Conservation (phyloP, 2,113 vertebrate genomes). For the Patagioenas fasciata region DNA sequence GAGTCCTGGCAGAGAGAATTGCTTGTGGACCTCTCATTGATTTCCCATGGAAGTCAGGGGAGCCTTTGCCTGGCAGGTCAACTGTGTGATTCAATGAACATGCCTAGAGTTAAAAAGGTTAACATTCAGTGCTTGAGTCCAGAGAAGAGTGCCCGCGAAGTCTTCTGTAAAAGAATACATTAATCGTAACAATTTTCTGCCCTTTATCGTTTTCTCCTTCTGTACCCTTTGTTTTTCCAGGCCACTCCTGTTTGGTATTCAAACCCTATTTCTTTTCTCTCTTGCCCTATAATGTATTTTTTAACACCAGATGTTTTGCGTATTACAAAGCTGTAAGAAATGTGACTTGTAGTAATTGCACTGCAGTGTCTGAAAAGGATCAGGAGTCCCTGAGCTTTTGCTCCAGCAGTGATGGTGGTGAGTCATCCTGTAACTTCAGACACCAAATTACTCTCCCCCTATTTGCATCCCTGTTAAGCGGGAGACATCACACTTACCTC, state of each 20-base stretch:
- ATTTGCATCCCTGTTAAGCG: not conserved
- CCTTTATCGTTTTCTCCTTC: not conserved
- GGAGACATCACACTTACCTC: not conserved
- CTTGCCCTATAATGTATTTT: not conserved
- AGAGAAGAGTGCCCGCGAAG: not conserved
- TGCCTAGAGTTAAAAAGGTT: not conserved
- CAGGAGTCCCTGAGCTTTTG: not conserved
- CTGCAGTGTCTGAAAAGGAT: not conserved
- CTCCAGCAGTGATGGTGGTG: not conserved
- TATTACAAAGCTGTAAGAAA: not conserved
- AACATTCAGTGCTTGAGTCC: not conserved
- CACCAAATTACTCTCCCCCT: not conserved
- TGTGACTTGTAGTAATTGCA: not conserved
- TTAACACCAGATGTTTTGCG: slow-evolving; percentile 27
- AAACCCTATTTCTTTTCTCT: not conserved
- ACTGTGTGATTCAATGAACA: not conserved
- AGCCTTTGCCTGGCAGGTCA: not conserved
- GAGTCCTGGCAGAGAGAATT: not conserved
- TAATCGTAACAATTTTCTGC: not conserved
- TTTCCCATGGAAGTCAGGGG: not conserved
- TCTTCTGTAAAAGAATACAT: not conserved
- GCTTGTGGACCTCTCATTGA: not conserved
- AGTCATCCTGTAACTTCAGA: slow-evolving; percentile 29
- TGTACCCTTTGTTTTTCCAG: not conserved
- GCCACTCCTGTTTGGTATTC: not conserved